Evolutionary conservation across 2,888 invertebrate species (phyloP).

Genomic region (Eupithecia exiguata): DNA sequence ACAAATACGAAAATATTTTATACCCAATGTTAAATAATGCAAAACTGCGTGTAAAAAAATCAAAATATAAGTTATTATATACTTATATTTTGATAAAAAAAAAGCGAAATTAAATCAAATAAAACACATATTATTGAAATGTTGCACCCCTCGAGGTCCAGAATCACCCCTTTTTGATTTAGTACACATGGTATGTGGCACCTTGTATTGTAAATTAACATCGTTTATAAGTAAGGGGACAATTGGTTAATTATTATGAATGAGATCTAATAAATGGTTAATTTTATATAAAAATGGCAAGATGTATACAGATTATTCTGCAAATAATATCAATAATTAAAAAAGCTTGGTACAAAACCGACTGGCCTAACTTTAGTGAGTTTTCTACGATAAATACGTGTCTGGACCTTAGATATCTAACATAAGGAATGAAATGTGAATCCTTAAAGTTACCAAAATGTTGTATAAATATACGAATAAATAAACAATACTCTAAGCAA

Average conservation of each 20-base stretch:
- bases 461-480: conserved; percentile 30
- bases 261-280: conserved; percentile 44
- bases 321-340: conserved; percentile 24
- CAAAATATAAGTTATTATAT: too few species aligned
- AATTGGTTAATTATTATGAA: conserved; percentile 20
- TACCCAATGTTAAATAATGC: too few species aligned
- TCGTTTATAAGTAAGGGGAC: conserved; percentile 11
- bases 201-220: neutral
- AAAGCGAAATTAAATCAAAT: too few species aligned
- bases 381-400: conserved; percentile 30
- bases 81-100: too few species aligned
- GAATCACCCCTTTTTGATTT: too few species aligned
- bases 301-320: conserved; percentile 25
- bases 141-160: too few species aligned
- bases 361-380: conserved; percentile 12
- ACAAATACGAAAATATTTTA: too few species aligned
- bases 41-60: too few species aligned
- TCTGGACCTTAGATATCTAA: conserved; percentile 20
- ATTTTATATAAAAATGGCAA: conserved; percentile 40
- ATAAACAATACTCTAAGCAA: conserved; percentile 24
- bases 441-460: conserved; percentile 27
- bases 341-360: conserved; percentile 32
- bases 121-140: too few species aligned
- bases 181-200: too few species aligned
- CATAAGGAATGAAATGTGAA: conserved; percentile 27